A percentile compares a stretch with the other conserved stretches of the same genome.
Conservation (phyloP, 92 coral and sea anemone species). For the Zoanthus gigantus region DNA sequence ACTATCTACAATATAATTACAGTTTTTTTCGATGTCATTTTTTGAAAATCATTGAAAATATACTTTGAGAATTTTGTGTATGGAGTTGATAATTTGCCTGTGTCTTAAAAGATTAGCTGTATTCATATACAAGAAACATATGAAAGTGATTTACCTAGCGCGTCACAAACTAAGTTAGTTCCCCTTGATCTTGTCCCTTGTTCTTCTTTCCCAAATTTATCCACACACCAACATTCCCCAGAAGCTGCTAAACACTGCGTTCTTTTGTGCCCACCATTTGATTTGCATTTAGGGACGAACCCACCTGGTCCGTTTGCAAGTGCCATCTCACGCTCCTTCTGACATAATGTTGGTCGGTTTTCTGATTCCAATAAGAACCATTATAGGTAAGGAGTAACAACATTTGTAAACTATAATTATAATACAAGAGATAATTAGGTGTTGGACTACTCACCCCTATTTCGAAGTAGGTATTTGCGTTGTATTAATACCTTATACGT, state of each 20-base stretch:
- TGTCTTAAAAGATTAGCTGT: neutral
- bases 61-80: no score
- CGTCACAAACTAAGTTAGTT: constrained; percentile 73
- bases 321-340: constrained; percentile 66
- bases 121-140: neutral
- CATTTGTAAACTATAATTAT: no score
- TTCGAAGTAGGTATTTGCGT: no score
- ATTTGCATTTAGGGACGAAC: constrained; percentile 73
- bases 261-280: constrained; percentile 75
- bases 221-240: constrained; percentile 95
- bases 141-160: constrained; percentile 64
- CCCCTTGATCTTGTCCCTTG: constrained; percentile 83
- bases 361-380: neutral
- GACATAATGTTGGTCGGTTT: constrained; percentile 74
- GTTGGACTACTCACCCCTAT: no score
- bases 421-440: no score
- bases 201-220: constrained; percentile 82
- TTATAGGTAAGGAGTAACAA: neutral
- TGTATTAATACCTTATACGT: no score
- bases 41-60: neutral
- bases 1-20: no score
- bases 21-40: neutral
- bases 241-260: constrained; percentile 77
- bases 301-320: constrained; percentile 51
- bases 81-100: neutral